Percentiles rank a stretch among this genome's conserved stretches.
phyloP scores from a whole-genome alignment of 2,797 vertebrate species.

The Chelon labrosus region DNA sequence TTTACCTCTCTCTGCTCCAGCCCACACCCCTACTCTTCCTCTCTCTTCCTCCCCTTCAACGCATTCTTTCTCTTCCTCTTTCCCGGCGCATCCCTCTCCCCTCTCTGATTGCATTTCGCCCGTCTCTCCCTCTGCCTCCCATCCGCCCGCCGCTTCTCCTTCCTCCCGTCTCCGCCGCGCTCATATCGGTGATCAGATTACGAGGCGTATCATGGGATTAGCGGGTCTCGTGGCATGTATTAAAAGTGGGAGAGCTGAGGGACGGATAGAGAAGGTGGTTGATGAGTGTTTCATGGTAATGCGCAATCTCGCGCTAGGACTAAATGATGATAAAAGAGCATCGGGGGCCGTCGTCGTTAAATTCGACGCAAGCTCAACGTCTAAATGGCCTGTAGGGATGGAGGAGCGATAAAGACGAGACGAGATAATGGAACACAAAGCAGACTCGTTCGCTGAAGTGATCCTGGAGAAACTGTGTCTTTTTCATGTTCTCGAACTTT shows the following conservation, averaged over 20 bases:
- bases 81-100: slow-evolving; percentile 10
- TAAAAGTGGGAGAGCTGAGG: slow-evolving; percentile 55
- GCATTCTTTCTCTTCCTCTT: neutral
- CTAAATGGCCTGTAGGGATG: slow-evolving; percentile 50
- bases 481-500: slow-evolving; percentile 54
- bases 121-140: slow-evolving; percentile 14
- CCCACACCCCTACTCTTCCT: slow-evolving; percentile 25
- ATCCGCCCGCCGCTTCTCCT: neutral
- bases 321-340: slow-evolving; percentile 74
- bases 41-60: slow-evolving; percentile 1
- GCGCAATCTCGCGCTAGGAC: slow-evolving; percentile 37
- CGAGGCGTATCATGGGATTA: slow-evolving; percentile 74
- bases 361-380: slow-evolving; percentile 49
- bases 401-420: slow-evolving; percentile 45
- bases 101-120: slow-evolving; percentile 53
- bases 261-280: slow-evolving; percentile 30
- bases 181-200: slow-evolving; percentile 81
- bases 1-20: slow-evolving; percentile 29
- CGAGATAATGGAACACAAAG: slow-evolving; percentile 33
- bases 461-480: slow-evolving; percentile 16
- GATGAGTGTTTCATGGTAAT: slow-evolving; percentile 73
- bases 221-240: slow-evolving; percentile 61
- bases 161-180: slow-evolving; percentile 1
- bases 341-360: slow-evolving; percentile 45
- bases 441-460: slow-evolving; percentile 9